phyloP scores from a whole-genome alignment of 2,888 invertebrate species.

The Cephus sareptanus region DNA sequence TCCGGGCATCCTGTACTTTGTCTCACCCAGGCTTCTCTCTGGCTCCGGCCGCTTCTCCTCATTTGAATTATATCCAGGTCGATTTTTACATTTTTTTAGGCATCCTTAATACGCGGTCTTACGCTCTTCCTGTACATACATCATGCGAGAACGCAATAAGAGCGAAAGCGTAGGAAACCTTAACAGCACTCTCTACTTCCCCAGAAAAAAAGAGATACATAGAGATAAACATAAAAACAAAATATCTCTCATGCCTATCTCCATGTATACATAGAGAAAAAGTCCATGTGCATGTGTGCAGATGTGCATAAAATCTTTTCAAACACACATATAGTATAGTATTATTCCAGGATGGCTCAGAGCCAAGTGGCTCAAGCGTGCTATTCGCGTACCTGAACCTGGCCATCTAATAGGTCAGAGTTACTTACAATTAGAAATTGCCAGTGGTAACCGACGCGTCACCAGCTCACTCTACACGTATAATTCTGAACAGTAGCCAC shows the following conservation, averaged over 20 bases:
- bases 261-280: not conserved
- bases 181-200: not conserved
- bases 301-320: not conserved
- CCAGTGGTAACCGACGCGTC: not conserved
- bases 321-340: not conserved
- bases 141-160: not conserved
- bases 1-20: slow-evolving; percentile 18
- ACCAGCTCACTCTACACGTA: not conserved
- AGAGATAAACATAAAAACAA: not conserved
- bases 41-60: not conserved
- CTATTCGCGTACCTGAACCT: not conserved
- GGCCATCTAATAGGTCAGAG: not conserved
- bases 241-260: not conserved
- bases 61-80: not conserved
- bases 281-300: not conserved
- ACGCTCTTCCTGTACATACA: not conserved
- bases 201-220: not conserved
- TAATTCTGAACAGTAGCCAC: not conserved
- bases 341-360: not conserved
- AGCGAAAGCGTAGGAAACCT: not conserved
- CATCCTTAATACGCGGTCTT: not conserved
- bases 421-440: not conserved
- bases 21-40: not conserved
- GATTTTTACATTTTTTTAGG: not conserved
- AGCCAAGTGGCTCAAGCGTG: not conserved